These are phyloP conservation scores for Maniola jurtina DNA, from an alignment of 1,140 invertebrate species.

Conservation along the genomic window DNA sequence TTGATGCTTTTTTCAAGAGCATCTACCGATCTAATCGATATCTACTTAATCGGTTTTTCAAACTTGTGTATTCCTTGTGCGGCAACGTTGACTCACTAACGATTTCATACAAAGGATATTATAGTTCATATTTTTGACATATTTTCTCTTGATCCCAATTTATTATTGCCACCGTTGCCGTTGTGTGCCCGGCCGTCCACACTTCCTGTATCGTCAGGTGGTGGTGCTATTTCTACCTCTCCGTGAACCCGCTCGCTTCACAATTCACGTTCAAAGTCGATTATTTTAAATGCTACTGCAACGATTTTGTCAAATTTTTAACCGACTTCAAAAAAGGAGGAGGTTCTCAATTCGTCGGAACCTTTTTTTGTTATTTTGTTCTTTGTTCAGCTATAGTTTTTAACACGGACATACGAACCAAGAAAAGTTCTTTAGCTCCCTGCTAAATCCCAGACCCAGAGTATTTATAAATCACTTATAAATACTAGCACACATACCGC, in stretches of 20 bases:
- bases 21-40: too few species aligned
- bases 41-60: too few species aligned
- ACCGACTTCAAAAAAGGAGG: too few species aligned
- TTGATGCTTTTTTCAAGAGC: too few species aligned
- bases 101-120: too few species aligned
- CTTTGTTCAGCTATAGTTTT: background rate
- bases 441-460: background rate
- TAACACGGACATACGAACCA: background rate
- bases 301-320: background rate
- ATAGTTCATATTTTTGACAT: background rate
- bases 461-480: too few species aligned
- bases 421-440: background rate
- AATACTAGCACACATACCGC: too few species aligned
- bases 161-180: conserved; percentile 21
- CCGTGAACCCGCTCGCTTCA: conserved; percentile 51
- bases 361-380: background rate
- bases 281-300: conserved; percentile 50
- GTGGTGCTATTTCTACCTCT: conserved; percentile 62
- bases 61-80: too few species aligned
- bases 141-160: conserved; percentile 15
- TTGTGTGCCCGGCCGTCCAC: conserved; percentile 43
- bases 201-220: conserved; percentile 65
- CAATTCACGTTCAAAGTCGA: conserved; percentile 70
- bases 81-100: too few species aligned
- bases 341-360: too few species aligned